Percentiles rank a stretch among this genome's conserved stretches.
Conservation (phyloP, 1,140 invertebrate genomes). For the Leptinotarsa defecta region DNA sequence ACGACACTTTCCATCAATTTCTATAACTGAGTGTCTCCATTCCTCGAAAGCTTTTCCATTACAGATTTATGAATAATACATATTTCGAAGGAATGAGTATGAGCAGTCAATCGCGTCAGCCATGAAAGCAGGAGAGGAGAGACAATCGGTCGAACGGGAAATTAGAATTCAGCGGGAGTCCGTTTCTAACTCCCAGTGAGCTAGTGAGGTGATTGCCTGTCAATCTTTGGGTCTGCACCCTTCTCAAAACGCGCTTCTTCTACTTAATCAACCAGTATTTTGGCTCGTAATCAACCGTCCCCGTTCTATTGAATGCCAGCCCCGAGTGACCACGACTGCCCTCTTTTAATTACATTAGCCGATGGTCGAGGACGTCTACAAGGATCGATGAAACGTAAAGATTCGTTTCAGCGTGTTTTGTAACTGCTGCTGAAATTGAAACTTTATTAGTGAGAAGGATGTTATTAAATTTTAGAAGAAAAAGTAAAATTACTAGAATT, state of each 20-base stretch:
- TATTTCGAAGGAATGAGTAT: constrained; percentile 26
- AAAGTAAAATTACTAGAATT: no score
- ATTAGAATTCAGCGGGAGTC: constrained; percentile 51
- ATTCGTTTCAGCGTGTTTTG: no score
- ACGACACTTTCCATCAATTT: not conserved
- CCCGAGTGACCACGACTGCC: not conserved
- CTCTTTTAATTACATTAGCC: constrained; percentile 8
- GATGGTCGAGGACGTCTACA: not conserved
- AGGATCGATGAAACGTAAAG: no score
- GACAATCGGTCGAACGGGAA: constrained; percentile 29
- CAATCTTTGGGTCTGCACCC: constrained; percentile 43
- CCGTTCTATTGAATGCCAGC: not conserved
- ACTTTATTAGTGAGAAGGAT: no score
- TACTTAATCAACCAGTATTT: constrained; percentile 38
- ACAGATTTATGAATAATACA: constrained; percentile 28
- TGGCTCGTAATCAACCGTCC: constrained; percentile 32
- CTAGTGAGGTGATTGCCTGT: constrained; percentile 51
- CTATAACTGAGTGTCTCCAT: constrained; percentile 10
- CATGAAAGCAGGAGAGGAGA: constrained; percentile 21
- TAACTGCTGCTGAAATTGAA: no score
- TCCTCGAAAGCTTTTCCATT: constrained; percentile 19
- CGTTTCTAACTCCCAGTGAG: constrained; percentile 47
- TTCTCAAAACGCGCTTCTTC: constrained; percentile 37
- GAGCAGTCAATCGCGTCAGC: constrained; percentile 34
- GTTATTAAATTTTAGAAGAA: no score